These are phyloP conservation scores for Thermophis baileyi DNA, from an alignment of 2,113 vertebrate genomes.

Conservation along the genomic window DNA sequence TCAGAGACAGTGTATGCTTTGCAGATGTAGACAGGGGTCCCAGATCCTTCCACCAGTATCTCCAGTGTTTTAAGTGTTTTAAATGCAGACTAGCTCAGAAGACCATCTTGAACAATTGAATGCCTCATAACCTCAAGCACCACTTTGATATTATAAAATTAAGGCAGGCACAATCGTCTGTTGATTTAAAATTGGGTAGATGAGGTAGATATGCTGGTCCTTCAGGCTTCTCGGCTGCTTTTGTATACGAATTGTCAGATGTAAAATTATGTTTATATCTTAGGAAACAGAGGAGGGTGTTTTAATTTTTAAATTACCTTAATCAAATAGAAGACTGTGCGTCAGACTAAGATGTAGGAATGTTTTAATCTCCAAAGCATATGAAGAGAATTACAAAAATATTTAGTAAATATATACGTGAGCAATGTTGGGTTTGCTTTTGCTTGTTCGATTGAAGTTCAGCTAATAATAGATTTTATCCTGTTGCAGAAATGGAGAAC, in stretches of 20 bases:
- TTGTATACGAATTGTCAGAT: fast-evolving
- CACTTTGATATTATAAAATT: not conserved
- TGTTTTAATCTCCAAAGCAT: too few relatives aligned
- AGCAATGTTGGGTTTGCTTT: not conserved
- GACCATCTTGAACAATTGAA: not conserved
- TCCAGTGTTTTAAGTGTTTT: not conserved
- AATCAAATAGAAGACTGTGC: not conserved
- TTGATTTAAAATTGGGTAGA: not conserved
- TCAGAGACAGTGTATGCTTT: not conserved
- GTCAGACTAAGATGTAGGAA: not conserved
- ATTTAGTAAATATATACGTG: not conserved
- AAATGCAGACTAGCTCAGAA: not conserved
- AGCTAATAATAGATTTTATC: not conserved
- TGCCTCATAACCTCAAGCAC: not conserved
- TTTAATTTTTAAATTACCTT: not conserved
- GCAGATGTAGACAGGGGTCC: not conserved
- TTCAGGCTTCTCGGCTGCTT: fast-evolving
- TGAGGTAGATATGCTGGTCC: not conserved
- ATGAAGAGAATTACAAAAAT: not conserved
- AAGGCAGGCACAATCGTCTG: not conserved
- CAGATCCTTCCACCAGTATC: not conserved
- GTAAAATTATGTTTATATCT: not conserved
- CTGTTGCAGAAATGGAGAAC: not conserved
- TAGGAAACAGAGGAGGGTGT: not conserved
- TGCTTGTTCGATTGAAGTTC: not conserved